phyloP scores from a whole-genome alignment of 2,888 invertebrate species.

The Scaeva pyrastri region DNA sequence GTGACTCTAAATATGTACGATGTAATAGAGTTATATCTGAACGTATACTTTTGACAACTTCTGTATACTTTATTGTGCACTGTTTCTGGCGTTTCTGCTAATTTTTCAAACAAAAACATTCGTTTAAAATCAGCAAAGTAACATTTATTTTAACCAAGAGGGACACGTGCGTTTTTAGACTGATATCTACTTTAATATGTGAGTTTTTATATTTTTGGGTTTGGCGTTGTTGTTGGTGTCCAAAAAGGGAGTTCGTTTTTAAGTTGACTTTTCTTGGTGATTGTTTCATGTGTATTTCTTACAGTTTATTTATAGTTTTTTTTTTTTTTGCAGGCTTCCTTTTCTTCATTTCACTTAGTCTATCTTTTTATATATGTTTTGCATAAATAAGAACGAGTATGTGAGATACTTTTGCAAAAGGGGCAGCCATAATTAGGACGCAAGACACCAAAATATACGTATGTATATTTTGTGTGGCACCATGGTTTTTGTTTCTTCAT shows the following conservation, averaged over 20 bases:
- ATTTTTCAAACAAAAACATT: conserved; percentile 32
- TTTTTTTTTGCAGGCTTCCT: conserved; percentile 20
- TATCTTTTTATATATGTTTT: conserved; percentile 50
- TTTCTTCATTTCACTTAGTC: conserved; percentile 26
- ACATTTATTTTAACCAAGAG: conserved; percentile 57
- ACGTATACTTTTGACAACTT: conserved; percentile 1
- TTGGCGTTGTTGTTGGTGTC: conserved; percentile 2
- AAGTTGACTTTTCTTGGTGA: conserved; percentile 5
- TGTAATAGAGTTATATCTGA: no score
- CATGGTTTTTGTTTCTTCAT: conserved; percentile 25
- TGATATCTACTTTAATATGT: conserved; percentile 28
- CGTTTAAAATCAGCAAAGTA: conserved; percentile 56
- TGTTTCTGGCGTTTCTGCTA: conserved; percentile 29
- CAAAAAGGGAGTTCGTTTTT: conserved; percentile 57
- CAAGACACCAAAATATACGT: conserved; percentile 29
- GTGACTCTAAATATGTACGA: no score
- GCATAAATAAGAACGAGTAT: not conserved
- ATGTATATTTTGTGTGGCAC: conserved; percentile 39
- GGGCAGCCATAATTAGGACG: conserved; percentile 72
- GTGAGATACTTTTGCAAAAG: conserved; percentile 26
- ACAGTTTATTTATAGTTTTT: conserved; percentile 38
- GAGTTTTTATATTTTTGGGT: conserved; percentile 7
- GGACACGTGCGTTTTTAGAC: conserved; percentile 65
- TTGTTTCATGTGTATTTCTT: conserved; percentile 9
- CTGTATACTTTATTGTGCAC: conserved; percentile 39